phyloP scores from a whole-genome alignment of 23 tunicate genomes.

The Trididemnum miniatum region DNA sequence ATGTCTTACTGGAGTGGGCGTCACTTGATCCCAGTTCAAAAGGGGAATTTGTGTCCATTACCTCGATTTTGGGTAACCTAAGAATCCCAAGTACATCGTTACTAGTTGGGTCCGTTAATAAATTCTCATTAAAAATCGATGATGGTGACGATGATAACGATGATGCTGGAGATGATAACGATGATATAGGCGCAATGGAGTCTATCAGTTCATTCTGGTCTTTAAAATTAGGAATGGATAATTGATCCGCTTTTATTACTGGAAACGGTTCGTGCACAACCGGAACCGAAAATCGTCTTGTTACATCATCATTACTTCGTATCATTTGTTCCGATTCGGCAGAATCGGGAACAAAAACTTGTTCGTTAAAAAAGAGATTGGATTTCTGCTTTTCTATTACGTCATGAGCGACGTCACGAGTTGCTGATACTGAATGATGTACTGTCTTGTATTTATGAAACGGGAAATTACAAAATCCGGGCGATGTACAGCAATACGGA shows the following conservation, averaged over 20 bases:
- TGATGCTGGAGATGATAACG: constrained; percentile 58
- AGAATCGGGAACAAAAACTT: constrained; percentile 74
- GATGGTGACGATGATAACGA: constrained; percentile 58
- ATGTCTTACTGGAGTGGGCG: constrained; percentile 27
- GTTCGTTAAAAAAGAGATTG: constrained; percentile 64
- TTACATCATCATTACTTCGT: neutral
- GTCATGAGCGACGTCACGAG: constrained; percentile 30
- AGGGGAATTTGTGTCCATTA: constrained; percentile 9
- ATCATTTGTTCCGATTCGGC: constrained; percentile 36
- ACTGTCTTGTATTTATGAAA: constrained; percentile 63
- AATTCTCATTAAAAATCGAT: constrained; percentile 48
- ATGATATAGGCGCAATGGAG: constrained; percentile 52
- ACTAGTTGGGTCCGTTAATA: constrained; percentile 49
- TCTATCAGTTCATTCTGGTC: constrained; percentile 49
- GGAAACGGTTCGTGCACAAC: constrained; percentile 47
- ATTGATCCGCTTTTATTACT: constrained; percentile 53
- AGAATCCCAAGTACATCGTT: constrained; percentile 53
- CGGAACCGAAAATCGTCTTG: constrained; percentile 53
- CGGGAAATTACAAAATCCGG: constrained; percentile 95
- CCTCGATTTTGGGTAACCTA: constrained; percentile 46
- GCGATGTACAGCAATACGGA: constrained; percentile 91
- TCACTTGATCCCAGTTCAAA: constrained; percentile 7
- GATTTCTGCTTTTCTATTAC: constrained; percentile 18
- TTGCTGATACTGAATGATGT: neutral
- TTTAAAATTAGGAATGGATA: constrained; percentile 41